Evolutionary conservation across 2,888 invertebrate species (phyloP).

Genomic region (Ophion ellenae): DNA sequence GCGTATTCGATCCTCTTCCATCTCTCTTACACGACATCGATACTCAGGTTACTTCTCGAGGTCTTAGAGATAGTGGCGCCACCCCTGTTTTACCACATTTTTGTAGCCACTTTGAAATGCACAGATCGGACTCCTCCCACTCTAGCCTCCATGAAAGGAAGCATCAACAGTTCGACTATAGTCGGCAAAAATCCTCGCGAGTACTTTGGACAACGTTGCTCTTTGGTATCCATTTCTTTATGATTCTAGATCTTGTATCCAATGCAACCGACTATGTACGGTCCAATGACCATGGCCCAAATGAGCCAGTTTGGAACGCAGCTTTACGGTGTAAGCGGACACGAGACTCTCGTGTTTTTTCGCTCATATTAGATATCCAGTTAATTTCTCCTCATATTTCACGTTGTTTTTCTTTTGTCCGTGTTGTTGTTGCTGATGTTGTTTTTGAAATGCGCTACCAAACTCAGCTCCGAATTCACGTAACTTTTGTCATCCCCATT

Average conservation of each 20-base stretch:
- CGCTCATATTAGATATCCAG: conserved; percentile 53
- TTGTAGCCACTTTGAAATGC: no score
- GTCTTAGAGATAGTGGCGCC: no score
- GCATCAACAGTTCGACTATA: not conserved
- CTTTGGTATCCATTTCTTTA: conserved; percentile 67
- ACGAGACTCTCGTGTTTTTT: conserved; percentile 54
- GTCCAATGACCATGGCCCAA: conserved; percentile 76
- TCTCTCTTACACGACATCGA: no score
- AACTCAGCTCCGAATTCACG: conserved; percentile 19
- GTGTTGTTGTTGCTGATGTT: not conserved
- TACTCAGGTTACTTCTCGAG: no score
- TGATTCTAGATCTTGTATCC: conserved; percentile 76
- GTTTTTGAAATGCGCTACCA: conserved; percentile 37
- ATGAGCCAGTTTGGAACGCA: conserved; percentile 77
- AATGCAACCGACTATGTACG: conserved; percentile 73
- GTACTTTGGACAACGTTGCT: conserved; percentile 13
- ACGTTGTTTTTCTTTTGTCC: not conserved
- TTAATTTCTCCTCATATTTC: not conserved
- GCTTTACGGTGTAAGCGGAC: conserved; percentile 76
- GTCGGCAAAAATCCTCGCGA: not conserved
- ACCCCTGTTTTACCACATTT: no score
- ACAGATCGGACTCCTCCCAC: no score
- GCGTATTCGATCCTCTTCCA: no score
- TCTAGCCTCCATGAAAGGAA: no score
- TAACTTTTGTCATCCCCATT: not conserved